phyloP scores from a whole-genome alignment of 2,888 invertebrate species.

The Myopa testacea region DNA sequence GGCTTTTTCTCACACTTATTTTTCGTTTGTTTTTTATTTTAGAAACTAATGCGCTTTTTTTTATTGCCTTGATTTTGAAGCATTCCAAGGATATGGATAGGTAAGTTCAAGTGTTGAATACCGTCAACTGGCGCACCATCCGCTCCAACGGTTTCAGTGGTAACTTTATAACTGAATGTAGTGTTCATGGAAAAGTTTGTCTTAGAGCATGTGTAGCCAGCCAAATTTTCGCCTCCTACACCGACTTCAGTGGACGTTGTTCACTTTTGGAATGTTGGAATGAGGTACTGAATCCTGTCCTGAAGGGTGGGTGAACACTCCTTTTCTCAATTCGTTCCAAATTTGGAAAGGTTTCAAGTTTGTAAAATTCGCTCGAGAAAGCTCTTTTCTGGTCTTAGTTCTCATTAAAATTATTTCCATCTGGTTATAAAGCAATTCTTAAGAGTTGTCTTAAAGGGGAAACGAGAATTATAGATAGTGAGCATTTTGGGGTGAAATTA shows the following conservation, averaged over 20 bases:
- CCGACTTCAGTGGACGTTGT: conserved; percentile 20
- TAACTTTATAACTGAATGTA: conserved; percentile 63
- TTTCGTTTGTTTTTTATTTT: background rate
- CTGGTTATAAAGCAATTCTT: too few relatives aligned
- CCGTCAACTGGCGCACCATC: conserved; percentile 50
- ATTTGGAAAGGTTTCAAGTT: background rate
- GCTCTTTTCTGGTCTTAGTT: too few relatives aligned
- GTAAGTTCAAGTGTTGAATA: background rate
- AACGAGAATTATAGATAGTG: too few relatives aligned
- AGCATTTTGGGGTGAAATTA: too few relatives aligned
- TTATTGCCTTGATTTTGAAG: background rate
- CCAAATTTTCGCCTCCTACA: conserved; percentile 2
- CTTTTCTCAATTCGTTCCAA: too few relatives aligned
- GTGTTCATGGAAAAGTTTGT: conserved; percentile 55
- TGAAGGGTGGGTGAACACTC: too few relatives aligned
- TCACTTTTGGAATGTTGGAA: conserved; percentile 40
- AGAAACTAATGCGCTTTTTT: background rate
- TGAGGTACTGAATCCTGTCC: background rate
- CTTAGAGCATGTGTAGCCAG: conserved; percentile 11
- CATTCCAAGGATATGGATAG: conserved; percentile 1
- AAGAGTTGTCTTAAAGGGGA: too few relatives aligned
- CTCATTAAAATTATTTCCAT: too few relatives aligned
- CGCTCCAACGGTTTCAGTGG: conserved; percentile 63
- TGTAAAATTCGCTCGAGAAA: background rate
- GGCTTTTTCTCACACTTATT: background rate